Evolutionary conservation across 2,113 vertebrate species (phyloP), one percentile per base, ranked within the genome.

Genomic region (Alosa alosa): DNA sequence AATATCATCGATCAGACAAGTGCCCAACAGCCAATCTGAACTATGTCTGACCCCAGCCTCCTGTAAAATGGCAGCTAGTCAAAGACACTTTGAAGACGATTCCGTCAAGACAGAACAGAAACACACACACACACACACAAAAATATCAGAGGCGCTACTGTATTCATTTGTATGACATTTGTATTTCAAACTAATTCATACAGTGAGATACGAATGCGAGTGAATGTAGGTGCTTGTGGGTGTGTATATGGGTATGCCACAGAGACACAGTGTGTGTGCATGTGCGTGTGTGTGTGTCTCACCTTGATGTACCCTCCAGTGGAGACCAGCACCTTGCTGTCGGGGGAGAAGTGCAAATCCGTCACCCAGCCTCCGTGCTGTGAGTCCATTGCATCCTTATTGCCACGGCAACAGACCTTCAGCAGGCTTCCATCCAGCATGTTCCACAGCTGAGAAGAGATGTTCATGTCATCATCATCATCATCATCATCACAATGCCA

Each of bases 351-450:
- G 88, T 95, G 95, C 88, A 99, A 94, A 92, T 97, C 96, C 0
- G 97, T 98, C 88, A 99, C 96, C 98, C 98, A 99, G 75, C 97
- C 97, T 75, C 96, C 97, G 0, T 98, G 96, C 0, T 96, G 94
- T 0, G 95, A 95, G 84, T 96, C 95, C 93, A 95, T 95, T 88
- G 94, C 96, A 0, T 98, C 96, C 87, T 94, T 91, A 50, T 91
- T 90, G n/a, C 94, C 85, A 0, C 92, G 92, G 22, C 95, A 96
- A 87, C 96, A 99, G 82, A 96, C 91, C 89, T 95, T 96, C 91
- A 98, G 94, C 50, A 97, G 88, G 6, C 92, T 85, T 75, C 98
- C 97, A 0, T 94, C 93, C 50, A 90, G 89, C 31, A 95, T 87
- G 0, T 89, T 93, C 98, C 98, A 99, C 36, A 99, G 95, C 98